phyloP scores from a whole-genome alignment of 2,888 invertebrate genomes.

The Lacanobia oleracea region DNA sequence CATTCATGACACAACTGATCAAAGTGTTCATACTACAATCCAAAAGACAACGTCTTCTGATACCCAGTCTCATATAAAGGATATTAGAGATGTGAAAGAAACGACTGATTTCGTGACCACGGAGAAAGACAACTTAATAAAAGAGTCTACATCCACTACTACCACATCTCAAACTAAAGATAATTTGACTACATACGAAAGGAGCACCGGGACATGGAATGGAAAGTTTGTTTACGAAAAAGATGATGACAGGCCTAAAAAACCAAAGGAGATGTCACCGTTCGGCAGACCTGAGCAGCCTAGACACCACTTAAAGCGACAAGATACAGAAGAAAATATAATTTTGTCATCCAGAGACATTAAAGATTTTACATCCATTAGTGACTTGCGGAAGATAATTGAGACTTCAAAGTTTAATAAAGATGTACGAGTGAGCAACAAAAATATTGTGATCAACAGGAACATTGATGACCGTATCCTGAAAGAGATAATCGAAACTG shows the following conservation, averaged over 20 bases:
- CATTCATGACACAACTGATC: conserved; percentile 74
- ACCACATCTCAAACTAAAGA: conserved; percentile 83
- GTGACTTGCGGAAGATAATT: conserved; percentile 86
- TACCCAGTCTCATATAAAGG: conserved; percentile 72
- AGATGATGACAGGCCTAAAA: conserved; percentile 84
- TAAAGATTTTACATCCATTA: conserved; percentile 88
- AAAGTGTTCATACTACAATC: conserved; percentile 73
- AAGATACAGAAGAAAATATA: conserved; percentile 88
- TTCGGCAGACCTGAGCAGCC: conserved; percentile 85
- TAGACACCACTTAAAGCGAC: conserved; percentile 85
- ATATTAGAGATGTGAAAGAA: conserved; percentile 77
- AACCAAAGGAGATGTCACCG: conserved; percentile 85
- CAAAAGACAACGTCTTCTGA: conserved; percentile 75
- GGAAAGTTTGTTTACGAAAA: conserved; percentile 90
- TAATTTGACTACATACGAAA: conserved; percentile 84
- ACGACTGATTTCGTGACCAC: conserved; percentile 84
- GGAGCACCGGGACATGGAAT: conserved; percentile 90
- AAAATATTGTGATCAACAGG: conserved; percentile 87
- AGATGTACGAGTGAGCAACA: conserved; percentile 86
- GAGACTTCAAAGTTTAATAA: conserved; percentile 84
- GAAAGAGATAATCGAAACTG: conserved; percentile 88
- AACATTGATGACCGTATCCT: conserved; percentile 86
- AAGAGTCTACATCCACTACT: conserved; percentile 80
- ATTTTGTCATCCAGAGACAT: conserved; percentile 87
- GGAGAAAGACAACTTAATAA: conserved; percentile 87